Evolutionary conservation across 2,888 invertebrate genomes (phyloP).

Genomic region (Phalera bucephala): DNA sequence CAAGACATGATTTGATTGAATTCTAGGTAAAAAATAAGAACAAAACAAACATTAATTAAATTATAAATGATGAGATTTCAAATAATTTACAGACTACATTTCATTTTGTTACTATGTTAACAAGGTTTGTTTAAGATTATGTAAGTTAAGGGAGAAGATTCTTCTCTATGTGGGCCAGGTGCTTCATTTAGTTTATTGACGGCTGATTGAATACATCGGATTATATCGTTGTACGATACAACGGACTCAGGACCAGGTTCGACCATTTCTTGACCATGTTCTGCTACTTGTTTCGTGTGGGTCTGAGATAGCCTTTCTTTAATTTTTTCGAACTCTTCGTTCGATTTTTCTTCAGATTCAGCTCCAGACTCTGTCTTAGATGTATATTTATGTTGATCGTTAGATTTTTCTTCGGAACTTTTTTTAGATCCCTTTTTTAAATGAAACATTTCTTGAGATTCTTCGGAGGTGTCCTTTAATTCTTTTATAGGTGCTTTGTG

Average conservation of each 20-base stretch:
- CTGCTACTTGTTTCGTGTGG: constrained; percentile 18
- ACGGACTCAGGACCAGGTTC: constrained; percentile 5
- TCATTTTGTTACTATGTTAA: constrained; percentile 36
- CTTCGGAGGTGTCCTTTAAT: not conserved
- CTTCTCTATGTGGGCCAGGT: constrained; percentile 22
- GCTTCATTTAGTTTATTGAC: constrained; percentile 31
- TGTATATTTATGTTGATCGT: not conserved
- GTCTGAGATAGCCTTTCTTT: constrained; percentile 6
- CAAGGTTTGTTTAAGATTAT: constrained; percentile 57
- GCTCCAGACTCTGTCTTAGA: not conserved
- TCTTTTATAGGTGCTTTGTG: not conserved
- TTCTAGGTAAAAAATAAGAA: not conserved
- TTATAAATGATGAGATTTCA: constrained; percentile 8
- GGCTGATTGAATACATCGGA: constrained; percentile 62
- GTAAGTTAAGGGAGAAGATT: constrained; percentile 60
- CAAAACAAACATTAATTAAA: constrained; percentile 3
- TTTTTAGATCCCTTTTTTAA: not conserved
- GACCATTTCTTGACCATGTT: constrained; percentile 2
- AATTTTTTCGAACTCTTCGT: constrained; percentile 5
- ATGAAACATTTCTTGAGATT: not conserved
- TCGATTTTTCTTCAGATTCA: constrained; percentile 1
- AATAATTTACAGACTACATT: no score
- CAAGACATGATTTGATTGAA: no score
- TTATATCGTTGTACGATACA: constrained; percentile 54
- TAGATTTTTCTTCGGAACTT: constrained; percentile 2